Percentiles rank a stretch among this genome's conserved stretches.
Conservation (phyloP, 2,797 vertebrate species). For the Lemur catta region DNA sequence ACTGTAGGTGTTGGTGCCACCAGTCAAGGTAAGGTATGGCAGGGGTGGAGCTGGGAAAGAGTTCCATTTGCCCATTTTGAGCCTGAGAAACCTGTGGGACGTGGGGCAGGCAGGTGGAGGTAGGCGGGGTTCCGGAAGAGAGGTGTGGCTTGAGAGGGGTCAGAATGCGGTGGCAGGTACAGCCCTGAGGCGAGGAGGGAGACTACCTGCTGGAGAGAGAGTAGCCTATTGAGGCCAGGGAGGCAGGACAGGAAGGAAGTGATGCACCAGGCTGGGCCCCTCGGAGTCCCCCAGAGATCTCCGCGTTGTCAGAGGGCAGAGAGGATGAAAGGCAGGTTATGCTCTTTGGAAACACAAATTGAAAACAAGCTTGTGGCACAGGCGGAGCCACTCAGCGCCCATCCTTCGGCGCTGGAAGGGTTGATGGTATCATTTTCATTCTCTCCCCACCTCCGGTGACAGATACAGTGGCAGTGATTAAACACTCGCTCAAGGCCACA, state of each 20-base stretch:
- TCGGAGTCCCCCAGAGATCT: rapidly evolving
- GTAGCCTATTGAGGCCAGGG: rapidly evolving
- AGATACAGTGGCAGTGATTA: rapidly evolving
- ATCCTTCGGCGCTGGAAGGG: neutral
- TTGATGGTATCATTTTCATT: rapidly evolving
- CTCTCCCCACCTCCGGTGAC: rapidly evolving
- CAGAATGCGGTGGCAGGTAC: neutral
- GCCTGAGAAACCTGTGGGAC: neutral
- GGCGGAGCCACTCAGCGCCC: neutral
- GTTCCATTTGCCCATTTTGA: neutral
- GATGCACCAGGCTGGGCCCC: too few species aligned
- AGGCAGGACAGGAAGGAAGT: neutral
- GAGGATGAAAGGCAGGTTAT: too few species aligned
- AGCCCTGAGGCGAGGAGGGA: neutral
- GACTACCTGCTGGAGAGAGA: neutral
- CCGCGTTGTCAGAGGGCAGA: neutral
- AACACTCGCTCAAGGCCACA: neutral
- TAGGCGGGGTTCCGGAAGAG: neutral
- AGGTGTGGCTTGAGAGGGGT: too few species aligned
- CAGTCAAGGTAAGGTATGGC: rapidly evolving
- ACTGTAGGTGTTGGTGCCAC: rapidly evolving
- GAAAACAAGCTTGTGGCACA: neutral
- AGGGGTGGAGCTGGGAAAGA: rapidly evolving
- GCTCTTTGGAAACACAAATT: neutral
- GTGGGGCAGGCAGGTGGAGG: rapidly evolving